Conservation (phyloP, 2,888 invertebrate species). For the Schizaphis graminum region DNA sequence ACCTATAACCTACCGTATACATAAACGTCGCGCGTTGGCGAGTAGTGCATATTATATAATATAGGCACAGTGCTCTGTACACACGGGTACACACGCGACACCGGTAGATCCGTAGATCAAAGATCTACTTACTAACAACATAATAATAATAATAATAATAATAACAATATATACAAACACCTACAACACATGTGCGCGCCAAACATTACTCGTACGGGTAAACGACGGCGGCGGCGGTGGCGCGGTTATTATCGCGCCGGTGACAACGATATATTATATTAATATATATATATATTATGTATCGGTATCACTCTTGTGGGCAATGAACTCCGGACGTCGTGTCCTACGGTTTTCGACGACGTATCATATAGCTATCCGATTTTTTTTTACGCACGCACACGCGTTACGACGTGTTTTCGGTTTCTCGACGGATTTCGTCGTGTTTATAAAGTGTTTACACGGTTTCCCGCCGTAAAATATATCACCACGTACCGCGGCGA, state of each 20-base stretch:
- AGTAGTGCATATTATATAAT: not conserved
- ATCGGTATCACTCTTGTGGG: constrained; percentile 25
- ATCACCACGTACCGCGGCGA: not conserved
- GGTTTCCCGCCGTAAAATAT: not conserved
- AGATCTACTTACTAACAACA: not conserved
- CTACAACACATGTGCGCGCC: not conserved
- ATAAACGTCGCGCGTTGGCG: not conserved
- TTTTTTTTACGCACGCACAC: not conserved
- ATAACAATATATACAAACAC: not conserved
- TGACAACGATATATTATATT: not conserved
- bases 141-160: too few species aligned
- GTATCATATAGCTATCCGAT: not conserved
- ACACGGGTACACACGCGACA: not conserved
- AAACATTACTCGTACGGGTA: not conserved
- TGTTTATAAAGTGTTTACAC: not conserved
- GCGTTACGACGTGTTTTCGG: not conserved
- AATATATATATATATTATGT: not conserved
- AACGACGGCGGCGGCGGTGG: not conserved
- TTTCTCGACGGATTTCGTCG: not conserved
- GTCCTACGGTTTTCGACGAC: not conserved
- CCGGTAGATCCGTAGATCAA: not conserved
- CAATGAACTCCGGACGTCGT: constrained; percentile 25
- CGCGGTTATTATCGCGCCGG: not conserved
- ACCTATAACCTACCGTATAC: not conserved
- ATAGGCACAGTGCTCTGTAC: too few species aligned